Evolutionary conservation across 2,888 invertebrate species (phyloP).

Genomic region (Aplocera efformata): DNA sequence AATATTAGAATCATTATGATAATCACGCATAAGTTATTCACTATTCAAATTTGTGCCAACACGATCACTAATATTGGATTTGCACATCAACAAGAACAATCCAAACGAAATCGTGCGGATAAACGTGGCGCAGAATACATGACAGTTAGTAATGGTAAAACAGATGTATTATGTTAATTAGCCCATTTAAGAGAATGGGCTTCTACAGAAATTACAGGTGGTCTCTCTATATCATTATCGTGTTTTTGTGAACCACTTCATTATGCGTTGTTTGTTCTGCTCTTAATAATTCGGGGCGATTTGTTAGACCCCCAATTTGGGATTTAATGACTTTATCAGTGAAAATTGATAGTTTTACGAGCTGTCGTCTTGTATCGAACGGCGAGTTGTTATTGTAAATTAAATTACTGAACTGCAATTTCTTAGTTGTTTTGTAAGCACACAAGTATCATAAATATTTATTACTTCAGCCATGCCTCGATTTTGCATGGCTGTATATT

Average conservation of each 20-base stretch:
- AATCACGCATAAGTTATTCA: not conserved
- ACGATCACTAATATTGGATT: slow-evolving; percentile 28
- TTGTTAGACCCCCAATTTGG: slow-evolving; percentile 32
- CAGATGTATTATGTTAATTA: slow-evolving; percentile 59
- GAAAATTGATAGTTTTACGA: slow-evolving; percentile 35
- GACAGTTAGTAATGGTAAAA: slow-evolving; percentile 33
- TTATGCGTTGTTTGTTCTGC: slow-evolving; percentile 56
- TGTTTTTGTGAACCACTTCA: slow-evolving; percentile 46
- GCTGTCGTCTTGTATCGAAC: slow-evolving; percentile 12
- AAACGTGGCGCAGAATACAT: slow-evolving; percentile 22
- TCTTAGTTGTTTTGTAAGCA: too few relatives aligned
- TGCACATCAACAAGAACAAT: slow-evolving; percentile 28
- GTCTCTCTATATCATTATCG: slow-evolving; percentile 50
- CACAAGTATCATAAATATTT: too few relatives aligned
- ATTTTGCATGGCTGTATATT: too few relatives aligned
- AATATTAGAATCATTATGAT: too few relatives aligned
- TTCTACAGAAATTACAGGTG: slow-evolving; percentile 56
- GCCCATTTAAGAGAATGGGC: slow-evolving; percentile 54
- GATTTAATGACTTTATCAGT: slow-evolving; percentile 45
- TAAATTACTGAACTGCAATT: not conserved
- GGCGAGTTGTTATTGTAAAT: slow-evolving; percentile 6
- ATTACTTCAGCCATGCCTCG: too few relatives aligned
- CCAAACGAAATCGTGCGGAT: slow-evolving; percentile 40
- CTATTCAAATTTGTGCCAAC: not conserved
- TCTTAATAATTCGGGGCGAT: slow-evolving; percentile 38